Evolutionary conservation across 2,797 vertebrate genomes (phyloP), one percentile per base, ranked within the genome.

Genomic region (Scomberomorus guttatus): DNA sequence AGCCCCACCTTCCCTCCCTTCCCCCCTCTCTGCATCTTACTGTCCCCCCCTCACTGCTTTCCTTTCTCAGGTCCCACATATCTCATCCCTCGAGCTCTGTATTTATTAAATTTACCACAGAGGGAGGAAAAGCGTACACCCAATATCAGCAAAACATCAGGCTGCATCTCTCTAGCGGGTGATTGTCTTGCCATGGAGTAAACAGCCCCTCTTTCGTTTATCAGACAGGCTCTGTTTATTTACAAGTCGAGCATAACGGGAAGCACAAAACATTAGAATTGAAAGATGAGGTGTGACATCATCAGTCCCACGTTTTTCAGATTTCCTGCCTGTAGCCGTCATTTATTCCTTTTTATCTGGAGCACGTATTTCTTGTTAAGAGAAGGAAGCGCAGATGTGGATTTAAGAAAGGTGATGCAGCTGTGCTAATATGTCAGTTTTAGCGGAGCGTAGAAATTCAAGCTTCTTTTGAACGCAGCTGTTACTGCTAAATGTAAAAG

Each of bases 81-180:
- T 81, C 60, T 84, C 39, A n/a, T 68, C 84, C 81, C 52, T 74
- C 6, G 6, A 59, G 81, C 52, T 17, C 25, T 59, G 57, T 72
- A 80, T 90, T 88, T 90, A 91, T 86, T 89, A 77, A 42, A 85
- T 87, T 79, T 67, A 60, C 58, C 69, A 80, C 37, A 70, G 68
- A 66, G 55, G 12, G 34, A 71, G 55, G 76, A 68, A 75, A 67
- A 37, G 9, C 20, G 11, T 32, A 32, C 1, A 52, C n/a, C 52
- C 37, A 68, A 20, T 75, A 83, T 67, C 59, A 75, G 54, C 24
- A 13, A 80, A 69, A 77, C 72, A 60, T 78, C 71, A 51, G 50
- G 32, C 63, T 51, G 60, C 59, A 55, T 86, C 22, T 82, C 77
- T 75, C 72, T 6, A 10, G 62, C 1, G 37, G 79, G 15, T 7